Percentiles rank a stretch among this genome's conserved stretches.
Evolutionary conservation across 2,888 invertebrate species (phyloP).

Genomic region (Hybos culiciformis): DNA sequence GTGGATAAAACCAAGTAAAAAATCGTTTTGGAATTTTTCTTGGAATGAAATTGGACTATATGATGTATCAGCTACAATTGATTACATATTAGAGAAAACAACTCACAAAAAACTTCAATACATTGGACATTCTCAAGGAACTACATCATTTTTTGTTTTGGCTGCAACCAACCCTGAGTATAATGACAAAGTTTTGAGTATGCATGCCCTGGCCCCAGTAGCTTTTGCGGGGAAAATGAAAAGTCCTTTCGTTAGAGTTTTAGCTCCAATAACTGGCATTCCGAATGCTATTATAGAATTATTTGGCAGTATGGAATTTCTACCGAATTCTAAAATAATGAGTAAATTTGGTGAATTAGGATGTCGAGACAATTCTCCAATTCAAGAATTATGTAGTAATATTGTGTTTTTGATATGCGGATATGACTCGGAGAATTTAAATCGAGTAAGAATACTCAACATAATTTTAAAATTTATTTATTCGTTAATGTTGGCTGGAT

Average conservation of each 20-base stretch:
- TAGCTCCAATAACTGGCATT: conserved; percentile 30
- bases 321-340: conserved; percentile 41
- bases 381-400: conserved; percentile 43
- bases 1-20: conserved; percentile 25
- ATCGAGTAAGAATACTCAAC: conserved; percentile 29
- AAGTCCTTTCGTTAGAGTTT: conserved; percentile 28
- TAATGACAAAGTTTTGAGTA: conserved; percentile 50
- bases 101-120: conserved; percentile 38
- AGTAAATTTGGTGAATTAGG: conserved; percentile 34
- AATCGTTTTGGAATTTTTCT: conserved; percentile 39
- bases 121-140: conserved; percentile 87
- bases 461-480: too few species aligned
- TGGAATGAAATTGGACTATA: conserved; percentile 81
- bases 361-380: conserved; percentile 32
- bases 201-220: conserved; percentile 57
- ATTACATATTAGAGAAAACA: conserved; percentile 40
- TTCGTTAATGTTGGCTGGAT: too few species aligned
- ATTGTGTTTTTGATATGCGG: conserved; percentile 46
- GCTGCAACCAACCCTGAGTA: conserved; percentile 53
- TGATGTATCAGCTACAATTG: conserved; percentile 75
- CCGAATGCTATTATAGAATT: conserved; percentile 17
- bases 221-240: conserved; percentile 46
- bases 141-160: conserved; percentile 58
- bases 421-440: conserved; percentile 34
- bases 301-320: conserved; percentile 41